phyloP scores from a whole-genome alignment of 2,113 vertebrate species.

The Hucho hucho region DNA sequence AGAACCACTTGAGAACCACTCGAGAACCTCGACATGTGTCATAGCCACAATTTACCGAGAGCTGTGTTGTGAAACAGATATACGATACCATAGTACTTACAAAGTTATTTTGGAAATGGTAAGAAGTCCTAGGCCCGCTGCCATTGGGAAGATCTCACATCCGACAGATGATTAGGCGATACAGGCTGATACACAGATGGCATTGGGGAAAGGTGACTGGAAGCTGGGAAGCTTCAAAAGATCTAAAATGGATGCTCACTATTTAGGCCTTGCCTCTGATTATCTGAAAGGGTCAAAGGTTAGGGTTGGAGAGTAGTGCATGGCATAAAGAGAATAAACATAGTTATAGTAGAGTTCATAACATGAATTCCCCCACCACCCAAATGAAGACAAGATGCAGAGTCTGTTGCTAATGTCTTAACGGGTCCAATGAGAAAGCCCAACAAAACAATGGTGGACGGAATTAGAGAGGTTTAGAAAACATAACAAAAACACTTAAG shows the following conservation, averaged over 20 bases:
- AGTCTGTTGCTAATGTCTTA: not conserved
- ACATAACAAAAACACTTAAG: not conserved
- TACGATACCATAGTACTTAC: constrained; percentile 67
- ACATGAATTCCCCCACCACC: not conserved
- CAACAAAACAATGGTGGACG: constrained; percentile 29
- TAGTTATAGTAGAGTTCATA: not conserved
- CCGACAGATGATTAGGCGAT: not conserved
- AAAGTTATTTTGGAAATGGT: constrained; percentile 76
- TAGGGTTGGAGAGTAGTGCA: not conserved
- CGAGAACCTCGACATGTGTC: constrained; percentile 76
- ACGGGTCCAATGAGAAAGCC: not conserved
- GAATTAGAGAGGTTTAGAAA: constrained; percentile 19
- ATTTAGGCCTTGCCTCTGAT: too few species aligned
- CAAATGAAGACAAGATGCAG: constrained; percentile 41
- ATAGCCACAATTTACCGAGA: constrained; percentile 77
- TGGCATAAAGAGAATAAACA: not conserved
- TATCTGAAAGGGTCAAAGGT: too few species aligned
- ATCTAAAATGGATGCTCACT: not conserved
- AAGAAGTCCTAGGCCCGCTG: constrained; percentile 46
- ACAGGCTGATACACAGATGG: not conserved
- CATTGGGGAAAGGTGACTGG: not conserved
- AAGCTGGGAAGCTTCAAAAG: not conserved
- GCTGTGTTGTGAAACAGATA: constrained; percentile 76
- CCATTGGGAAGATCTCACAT: constrained; percentile 50
- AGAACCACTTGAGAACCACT: constrained; percentile 44